Evolutionary conservation across 1,140 invertebrate species (phyloP), one percentile per base, ranked within the genome.

Genomic region (Hyles vespertilio): DNA sequence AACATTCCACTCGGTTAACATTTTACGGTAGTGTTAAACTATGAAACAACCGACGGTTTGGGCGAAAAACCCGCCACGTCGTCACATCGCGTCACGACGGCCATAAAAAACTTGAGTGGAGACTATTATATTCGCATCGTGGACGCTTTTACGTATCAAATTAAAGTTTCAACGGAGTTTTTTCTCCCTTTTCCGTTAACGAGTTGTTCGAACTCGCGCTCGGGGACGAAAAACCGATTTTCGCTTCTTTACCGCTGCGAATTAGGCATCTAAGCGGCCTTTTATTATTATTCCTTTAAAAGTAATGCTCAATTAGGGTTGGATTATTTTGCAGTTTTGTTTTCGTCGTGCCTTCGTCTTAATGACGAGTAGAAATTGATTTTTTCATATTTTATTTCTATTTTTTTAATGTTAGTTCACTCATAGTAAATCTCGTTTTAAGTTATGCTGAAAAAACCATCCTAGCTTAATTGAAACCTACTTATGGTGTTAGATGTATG

Each of bases 151-250:
- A 61, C 50, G 58, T 53, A 51, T 45, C 52, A 65, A 63, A 65
- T 69, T 69, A 57, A 69, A 69, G 57, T 65, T 57, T 48, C 48
- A 45, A 33, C 46, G 47, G 52, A 36, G 58, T 63, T 69, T 63
- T 66, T 56, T 22, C 22, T 1, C 22, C 22, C 47, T 11, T 51
- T 45, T 22, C 7, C 63, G 53, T 44, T 65, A 69, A 65, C 59
- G 59, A 69, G 53, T 65, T 65, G 51, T 60, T 50, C 52, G 51
- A 59, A 52, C 47, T 61, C 43, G 51, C 22, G 45, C 53, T 50
- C n/a, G 36, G 36, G 32, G 36, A 61, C 48, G 55, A 59, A 56
- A 59, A 55, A 51, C 63, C 36, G 36, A 51, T 46, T 66, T 58
- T 58, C 51, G 50, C 56, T 43, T 61, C 49, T 55, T 57, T 22